Conservation (phyloP, 2,113 vertebrate species). For the Rhinopomastus cyanomelas region DNA sequence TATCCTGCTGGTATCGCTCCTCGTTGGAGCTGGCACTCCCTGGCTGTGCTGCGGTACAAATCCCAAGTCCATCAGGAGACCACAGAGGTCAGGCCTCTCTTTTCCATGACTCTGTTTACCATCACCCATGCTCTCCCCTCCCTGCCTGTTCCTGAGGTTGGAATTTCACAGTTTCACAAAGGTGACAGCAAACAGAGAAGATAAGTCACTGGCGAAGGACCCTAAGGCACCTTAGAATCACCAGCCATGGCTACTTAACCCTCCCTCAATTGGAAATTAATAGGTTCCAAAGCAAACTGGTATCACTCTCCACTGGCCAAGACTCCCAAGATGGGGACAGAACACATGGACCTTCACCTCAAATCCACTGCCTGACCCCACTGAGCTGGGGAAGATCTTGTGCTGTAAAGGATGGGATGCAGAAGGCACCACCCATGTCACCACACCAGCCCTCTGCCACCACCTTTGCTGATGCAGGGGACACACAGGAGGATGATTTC, state of each 20-base stretch:
- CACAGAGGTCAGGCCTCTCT: constrained; percentile 2
- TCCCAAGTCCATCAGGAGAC: background rate
- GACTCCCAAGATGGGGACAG: background rate
- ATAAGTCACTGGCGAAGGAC: background rate
- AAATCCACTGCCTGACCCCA: background rate
- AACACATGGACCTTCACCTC: background rate
- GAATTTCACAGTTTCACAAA: background rate
- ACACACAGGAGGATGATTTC: background rate
- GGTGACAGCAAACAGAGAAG: accelerated
- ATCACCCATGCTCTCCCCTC: background rate
- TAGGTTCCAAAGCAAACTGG: background rate
- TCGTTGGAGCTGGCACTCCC: background rate
- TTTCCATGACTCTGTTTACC: background rate
- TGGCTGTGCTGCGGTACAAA: background rate
- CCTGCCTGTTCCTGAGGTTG: background rate
- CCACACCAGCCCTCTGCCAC: background rate
- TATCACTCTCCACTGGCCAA: too few species aligned
- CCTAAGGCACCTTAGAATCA: background rate
- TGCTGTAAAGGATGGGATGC: accelerated
- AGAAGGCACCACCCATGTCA: accelerated
- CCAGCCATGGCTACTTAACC: background rate
- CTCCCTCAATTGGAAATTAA: background rate
- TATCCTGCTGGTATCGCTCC: background rate
- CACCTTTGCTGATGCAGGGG: background rate
- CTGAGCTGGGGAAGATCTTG: background rate